Conservation (phyloP, 1,140 invertebrate genomes). For the Notospermus geniculatus region DNA sequence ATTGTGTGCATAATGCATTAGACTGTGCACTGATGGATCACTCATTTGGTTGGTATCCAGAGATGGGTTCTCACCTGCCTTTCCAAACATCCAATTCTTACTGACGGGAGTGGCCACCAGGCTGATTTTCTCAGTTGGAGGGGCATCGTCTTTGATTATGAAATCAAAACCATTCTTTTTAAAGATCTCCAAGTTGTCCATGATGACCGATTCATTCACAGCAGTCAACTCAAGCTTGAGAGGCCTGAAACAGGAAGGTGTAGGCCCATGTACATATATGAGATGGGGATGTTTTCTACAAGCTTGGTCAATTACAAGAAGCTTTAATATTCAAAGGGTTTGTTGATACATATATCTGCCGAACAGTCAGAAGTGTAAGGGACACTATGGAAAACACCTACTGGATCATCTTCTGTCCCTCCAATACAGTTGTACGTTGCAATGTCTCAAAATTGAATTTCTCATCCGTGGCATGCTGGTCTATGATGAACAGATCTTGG, state of each 20-base stretch:
- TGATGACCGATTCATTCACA: constrained; percentile 79
- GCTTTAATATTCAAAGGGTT: too few relatives aligned
- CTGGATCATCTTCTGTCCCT: constrained; percentile 74
- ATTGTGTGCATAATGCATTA: too few relatives aligned
- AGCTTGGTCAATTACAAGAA: too few relatives aligned
- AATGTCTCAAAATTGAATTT: constrained; percentile 97
- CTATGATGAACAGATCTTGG: constrained; percentile 86
- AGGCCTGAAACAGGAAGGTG: constrained; percentile 64
- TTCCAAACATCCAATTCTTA: constrained; percentile 82
- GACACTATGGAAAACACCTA: constrained; percentile 32
- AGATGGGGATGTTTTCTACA: neutral
- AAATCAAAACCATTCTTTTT: constrained; percentile 91
- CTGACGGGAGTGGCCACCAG: constrained; percentile 84
- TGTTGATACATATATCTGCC: too few relatives aligned
- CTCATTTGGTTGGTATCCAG: too few relatives aligned
- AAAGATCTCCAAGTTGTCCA: constrained; percentile 83
- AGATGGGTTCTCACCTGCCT: constrained; percentile 60
- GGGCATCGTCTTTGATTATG: constrained; percentile 68
- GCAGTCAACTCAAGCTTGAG: constrained; percentile 79
- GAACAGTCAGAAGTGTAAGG: too few relatives aligned
- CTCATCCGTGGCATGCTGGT: constrained; percentile 98
- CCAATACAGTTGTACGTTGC: constrained; percentile 75
- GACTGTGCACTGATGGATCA: too few relatives aligned
- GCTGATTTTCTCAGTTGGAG: constrained; percentile 72
- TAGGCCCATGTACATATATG: neutral